Conservation (phyloP, 1,140 invertebrate species). For the Portunus trituberculatus region DNA sequence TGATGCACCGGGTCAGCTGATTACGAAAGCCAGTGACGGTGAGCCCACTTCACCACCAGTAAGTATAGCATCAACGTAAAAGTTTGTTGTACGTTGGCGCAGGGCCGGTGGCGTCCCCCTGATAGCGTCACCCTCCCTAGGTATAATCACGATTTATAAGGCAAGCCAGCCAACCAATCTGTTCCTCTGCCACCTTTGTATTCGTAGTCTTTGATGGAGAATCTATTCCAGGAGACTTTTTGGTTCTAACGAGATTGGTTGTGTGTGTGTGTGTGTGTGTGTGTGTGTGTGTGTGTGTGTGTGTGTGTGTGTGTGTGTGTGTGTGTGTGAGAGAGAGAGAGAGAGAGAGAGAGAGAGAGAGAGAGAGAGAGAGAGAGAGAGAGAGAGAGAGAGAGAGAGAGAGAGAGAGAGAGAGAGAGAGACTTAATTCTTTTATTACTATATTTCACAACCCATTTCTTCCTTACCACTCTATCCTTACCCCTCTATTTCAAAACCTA, state of each 20-base stretch:
- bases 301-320: conserved; percentile 14
- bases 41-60: neutral
- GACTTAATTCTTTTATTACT: too few relatives aligned
- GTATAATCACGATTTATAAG: too few relatives aligned
- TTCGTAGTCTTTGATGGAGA: neutral
- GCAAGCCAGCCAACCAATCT: neutral
- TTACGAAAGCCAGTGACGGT: neutral
- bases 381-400: too few relatives aligned
- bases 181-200: neutral
- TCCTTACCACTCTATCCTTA: neutral
- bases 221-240: neutral
- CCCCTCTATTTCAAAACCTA: neutral
- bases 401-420: too few relatives aligned
- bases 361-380: neutral
- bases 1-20: neutral
- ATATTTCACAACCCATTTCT: neutral
- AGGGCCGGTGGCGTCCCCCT: neutral
- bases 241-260: too few relatives aligned
- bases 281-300: conserved; percentile 35
- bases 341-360: too few relatives aligned
- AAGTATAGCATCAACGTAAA: neutral
- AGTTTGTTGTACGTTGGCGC: neutral
- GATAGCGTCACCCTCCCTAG: too few relatives aligned
- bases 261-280: neutral
- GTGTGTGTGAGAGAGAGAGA: neutral